These are phyloP conservation scores for Diarsia brunnea DNA, from an alignment of 2,888 invertebrate genomes.

Conservation along the genomic window DNA sequence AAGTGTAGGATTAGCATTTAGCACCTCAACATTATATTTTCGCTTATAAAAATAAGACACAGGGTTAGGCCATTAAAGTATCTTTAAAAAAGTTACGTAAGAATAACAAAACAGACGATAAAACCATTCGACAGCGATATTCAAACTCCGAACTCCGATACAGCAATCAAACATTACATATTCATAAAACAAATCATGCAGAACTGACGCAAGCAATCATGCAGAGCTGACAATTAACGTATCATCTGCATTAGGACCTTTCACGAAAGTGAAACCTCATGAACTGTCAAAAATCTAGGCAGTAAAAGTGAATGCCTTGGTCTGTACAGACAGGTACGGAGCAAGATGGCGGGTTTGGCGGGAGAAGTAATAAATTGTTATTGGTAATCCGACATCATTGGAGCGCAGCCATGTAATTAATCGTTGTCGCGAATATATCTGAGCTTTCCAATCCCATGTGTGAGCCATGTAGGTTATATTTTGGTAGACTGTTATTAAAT, in stretches of 20 bases:
- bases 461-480: slow-evolving; percentile 40
- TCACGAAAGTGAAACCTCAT: slow-evolving; percentile 65
- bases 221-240: slow-evolving; percentile 45
- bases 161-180: slow-evolving; percentile 42
- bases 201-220: slow-evolving; percentile 56
- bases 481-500: slow-evolving; percentile 50
- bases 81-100: neutral
- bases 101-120: neutral
- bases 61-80: neutral
- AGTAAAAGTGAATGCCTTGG: slow-evolving; percentile 65
- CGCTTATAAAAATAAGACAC: neutral
- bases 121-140: slow-evolving; percentile 24
- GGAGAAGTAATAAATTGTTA: slow-evolving; percentile 62
- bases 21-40: neutral
- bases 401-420: slow-evolving; percentile 65
- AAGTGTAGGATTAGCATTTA: neutral
- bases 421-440: slow-evolving; percentile 58
- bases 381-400: slow-evolving; percentile 64
- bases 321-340: slow-evolving; percentile 56
- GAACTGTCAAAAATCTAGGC: slow-evolving; percentile 63
- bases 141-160: slow-evolving; percentile 25
- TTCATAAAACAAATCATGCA: slow-evolving; percentile 51
- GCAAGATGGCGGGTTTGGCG: slow-evolving; percentile 62
- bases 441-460: slow-evolving; percentile 61
- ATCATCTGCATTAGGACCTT: slow-evolving; percentile 57